phyloP scores from a whole-genome alignment of 2,113 vertebrate genomes.

The Melanocharis versteri region DNA sequence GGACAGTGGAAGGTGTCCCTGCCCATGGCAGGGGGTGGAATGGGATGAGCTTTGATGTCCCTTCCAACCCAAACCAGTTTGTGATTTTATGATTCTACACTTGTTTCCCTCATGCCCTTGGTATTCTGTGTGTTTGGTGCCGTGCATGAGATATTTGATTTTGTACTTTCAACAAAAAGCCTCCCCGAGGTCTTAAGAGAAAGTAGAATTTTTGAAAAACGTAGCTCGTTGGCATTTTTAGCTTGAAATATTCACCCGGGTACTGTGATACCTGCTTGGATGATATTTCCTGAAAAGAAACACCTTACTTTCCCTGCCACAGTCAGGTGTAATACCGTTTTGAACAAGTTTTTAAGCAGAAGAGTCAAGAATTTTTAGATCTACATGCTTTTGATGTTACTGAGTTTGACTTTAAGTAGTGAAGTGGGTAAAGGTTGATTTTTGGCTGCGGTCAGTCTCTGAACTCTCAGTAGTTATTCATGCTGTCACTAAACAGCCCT shows the following conservation, averaged over 20 bases:
- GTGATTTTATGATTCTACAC: neutral
- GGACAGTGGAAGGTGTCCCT: fast-evolving
- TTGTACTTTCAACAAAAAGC: neutral
- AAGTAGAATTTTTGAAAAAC: neutral
- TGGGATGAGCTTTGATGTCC: fast-evolving
- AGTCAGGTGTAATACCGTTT: neutral
- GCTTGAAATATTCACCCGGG: neutral
- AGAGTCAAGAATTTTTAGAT: neutral
- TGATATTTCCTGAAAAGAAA: neutral
- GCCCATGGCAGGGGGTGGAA: fast-evolving
- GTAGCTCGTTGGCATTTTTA: neutral
- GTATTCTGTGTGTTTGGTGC: neutral
- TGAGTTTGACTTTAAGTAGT: neutral
- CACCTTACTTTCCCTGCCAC: neutral
- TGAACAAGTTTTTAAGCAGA: neutral
- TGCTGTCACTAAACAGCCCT: neutral
- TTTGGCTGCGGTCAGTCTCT: neutral
- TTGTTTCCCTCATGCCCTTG: neutral
- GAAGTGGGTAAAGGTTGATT: neutral
- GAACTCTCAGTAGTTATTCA: neutral
- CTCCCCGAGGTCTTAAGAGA: neutral
- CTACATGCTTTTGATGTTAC: neutral
- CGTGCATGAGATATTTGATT: fast-evolving
- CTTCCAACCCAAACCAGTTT: neutral
- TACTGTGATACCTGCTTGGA: fast-evolving